Percentiles rank a stretch among this genome's conserved stretches.
Evolutionary conservation across 2,797 vertebrate genomes (phyloP).

Genomic region (Scleropages formosus): DNA sequence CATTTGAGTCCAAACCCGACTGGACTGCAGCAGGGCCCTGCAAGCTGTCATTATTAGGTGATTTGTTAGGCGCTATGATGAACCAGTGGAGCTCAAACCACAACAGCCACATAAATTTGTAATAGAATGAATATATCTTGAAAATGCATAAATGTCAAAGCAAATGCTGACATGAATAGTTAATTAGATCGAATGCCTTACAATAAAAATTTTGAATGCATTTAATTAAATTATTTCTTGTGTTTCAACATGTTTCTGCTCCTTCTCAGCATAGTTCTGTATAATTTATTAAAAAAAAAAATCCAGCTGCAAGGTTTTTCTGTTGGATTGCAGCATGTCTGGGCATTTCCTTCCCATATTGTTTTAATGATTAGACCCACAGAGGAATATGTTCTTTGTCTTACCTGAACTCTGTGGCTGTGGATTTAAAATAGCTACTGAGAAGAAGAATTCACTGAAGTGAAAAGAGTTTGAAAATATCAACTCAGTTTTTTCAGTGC

Average conservation of each 20-base stretch:
- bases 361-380: too few relatives aligned
- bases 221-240: background rate
- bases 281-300: background rate
- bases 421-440: too few relatives aligned
- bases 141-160: constrained; percentile 17
- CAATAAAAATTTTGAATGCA: background rate
- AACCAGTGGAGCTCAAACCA: background rate
- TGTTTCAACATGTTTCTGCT: background rate
- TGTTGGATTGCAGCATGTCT: too few relatives aligned
- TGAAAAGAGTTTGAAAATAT: too few relatives aligned
- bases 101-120: background rate
- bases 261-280: background rate
- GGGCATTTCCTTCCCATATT: too few relatives aligned
- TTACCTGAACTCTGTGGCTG: too few relatives aligned
- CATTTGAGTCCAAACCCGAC: constrained; percentile 11
- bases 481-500: too few relatives aligned
- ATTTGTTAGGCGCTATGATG: constrained; percentile 5
- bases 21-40: background rate
- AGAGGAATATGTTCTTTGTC: too few relatives aligned
- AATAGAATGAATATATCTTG: constrained; percentile 4
- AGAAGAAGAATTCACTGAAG: too few relatives aligned
- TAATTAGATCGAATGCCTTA: constrained; percentile 4
- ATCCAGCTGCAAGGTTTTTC: background rate
- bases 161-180: background rate
- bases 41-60: constrained; percentile 7